Conservation (phyloP, 2,797 vertebrate species). For the Sebastiscus albofasciatus region DNA sequence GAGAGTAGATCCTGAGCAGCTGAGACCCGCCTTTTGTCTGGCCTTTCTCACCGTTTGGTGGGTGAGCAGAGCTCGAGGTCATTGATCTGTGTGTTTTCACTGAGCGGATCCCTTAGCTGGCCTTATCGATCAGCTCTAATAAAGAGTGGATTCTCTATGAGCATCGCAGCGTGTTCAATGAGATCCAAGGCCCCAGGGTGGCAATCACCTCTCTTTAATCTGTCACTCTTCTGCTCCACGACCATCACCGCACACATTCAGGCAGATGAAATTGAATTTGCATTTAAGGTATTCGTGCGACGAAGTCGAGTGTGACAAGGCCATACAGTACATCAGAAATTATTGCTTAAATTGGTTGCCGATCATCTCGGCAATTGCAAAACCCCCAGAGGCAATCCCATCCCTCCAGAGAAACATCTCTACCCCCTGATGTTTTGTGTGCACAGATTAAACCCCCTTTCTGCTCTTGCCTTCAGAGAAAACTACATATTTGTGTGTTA, state of each 20-base stretch:
- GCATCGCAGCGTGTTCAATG: constrained; percentile 37
- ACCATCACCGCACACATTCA: background rate
- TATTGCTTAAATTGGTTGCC: constrained; percentile 27
- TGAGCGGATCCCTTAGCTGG: constrained; percentile 63
- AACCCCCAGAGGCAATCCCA: constrained; percentile 8
- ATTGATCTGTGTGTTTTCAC: constrained; percentile 80
- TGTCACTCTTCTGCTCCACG: background rate
- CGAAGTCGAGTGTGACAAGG: background rate
- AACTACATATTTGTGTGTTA: constrained; percentile 5
- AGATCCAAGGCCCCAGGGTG: constrained; percentile 44
- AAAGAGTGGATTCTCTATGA: constrained; percentile 67
- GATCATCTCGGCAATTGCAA: background rate
- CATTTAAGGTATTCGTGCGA: constrained; percentile 22
- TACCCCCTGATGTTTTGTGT: constrained; percentile 39
- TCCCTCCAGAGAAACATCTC: constrained; percentile 19
- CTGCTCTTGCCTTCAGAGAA: background rate
- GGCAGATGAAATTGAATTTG: constrained; percentile 18
- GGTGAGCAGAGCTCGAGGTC: constrained; percentile 57
- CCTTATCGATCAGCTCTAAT: constrained; percentile 66
- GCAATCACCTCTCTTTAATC: constrained; percentile 44
- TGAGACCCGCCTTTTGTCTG: constrained; percentile 36
- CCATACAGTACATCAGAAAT: constrained; percentile 3
- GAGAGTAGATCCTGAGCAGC: constrained; percentile 18
- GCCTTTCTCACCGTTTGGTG: constrained; percentile 38
- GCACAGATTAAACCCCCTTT: background rate